Evolutionary conservation across 2,888 invertebrate genomes (phyloP).

Genomic region (Erebia epiphron): DNA sequence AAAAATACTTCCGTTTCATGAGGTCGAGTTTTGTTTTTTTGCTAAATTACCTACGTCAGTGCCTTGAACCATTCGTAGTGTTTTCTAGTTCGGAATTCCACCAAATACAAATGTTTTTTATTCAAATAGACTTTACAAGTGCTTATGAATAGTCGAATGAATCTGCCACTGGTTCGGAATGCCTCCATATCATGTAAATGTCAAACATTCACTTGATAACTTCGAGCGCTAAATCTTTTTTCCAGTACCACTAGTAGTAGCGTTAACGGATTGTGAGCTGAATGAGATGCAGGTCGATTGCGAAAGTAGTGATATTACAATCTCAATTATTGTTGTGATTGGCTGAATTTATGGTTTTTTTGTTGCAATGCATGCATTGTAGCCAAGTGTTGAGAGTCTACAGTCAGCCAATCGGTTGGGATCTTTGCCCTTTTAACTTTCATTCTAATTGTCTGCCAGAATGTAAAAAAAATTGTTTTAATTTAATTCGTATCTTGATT

Average conservation of each 20-base stretch:
- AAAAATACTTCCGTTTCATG: background rate
- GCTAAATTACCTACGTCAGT: slow-evolving; percentile 48
- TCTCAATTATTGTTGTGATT: too few relatives aligned
- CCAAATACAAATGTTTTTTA: too few relatives aligned
- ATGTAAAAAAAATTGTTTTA: slow-evolving; percentile 37
- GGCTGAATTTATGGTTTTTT: too few relatives aligned
- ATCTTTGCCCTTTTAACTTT: too few relatives aligned
- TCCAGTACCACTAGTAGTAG: slow-evolving; percentile 34
- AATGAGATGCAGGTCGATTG: slow-evolving; percentile 26
- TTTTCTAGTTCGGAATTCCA: slow-evolving; percentile 41
- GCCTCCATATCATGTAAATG: slow-evolving; percentile 39
- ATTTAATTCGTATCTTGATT: slow-evolving; percentile 57
- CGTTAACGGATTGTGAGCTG: slow-evolving; percentile 37
- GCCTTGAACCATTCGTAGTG: slow-evolving; percentile 55
- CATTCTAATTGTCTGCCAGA: background rate
- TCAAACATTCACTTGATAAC: slow-evolving; percentile 46
- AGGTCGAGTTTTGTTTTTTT: background rate
- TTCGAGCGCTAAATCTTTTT: slow-evolving; percentile 34
- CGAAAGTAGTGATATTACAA: too few relatives aligned
- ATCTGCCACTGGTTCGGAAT: slow-evolving; percentile 40
- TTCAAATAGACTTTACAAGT: too few relatives aligned
- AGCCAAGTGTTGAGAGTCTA: too few relatives aligned
- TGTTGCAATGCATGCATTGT: too few relatives aligned
- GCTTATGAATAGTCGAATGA: too few relatives aligned
- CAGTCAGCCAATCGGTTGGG: too few relatives aligned